A percentile compares a stretch with the other conserved stretches of the same genome.
phyloP scores from a whole-genome alignment of 2,888 invertebrate genomes.

The Drosophila buzzatii region DNA sequence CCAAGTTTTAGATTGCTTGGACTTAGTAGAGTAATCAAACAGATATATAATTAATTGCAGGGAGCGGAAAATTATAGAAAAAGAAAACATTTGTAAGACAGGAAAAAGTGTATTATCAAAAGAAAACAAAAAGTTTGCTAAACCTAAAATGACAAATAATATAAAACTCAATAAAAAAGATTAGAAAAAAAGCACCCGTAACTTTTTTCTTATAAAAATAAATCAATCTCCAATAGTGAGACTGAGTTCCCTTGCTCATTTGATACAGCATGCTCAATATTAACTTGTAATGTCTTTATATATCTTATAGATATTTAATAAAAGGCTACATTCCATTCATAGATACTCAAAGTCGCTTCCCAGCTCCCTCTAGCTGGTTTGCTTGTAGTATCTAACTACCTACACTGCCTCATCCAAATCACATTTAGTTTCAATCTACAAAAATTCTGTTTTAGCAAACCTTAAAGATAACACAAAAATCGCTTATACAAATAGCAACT shows the following conservation, averaged over 20 bases:
- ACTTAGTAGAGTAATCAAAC: background rate
- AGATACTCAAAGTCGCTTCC: background rate
- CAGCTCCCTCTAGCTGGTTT: background rate
- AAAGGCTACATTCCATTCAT: no score
- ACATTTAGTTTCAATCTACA: background rate
- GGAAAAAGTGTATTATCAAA: background rate
- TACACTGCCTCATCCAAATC: no score
- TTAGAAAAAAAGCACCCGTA: no score
- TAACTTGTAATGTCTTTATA: no score
- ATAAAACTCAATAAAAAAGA: background rate
- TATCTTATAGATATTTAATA: no score
- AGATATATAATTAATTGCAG: background rate
- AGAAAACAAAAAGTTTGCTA: background rate
- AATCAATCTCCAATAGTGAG: no score
- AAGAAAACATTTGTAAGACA: background rate
- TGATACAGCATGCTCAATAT: no score
- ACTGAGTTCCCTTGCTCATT: no score
- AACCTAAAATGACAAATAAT: background rate
- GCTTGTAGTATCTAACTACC: background rate
- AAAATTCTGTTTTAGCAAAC: background rate
- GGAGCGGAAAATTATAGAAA: background rate
- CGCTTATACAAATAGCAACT: background rate
- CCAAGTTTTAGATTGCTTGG: background rate
- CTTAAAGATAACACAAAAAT: conserved; percentile 2
- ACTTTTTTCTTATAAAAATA: background rate